Conservation (phyloP, 2,888 invertebrate species). For the Cylindroiulus punctatus region DNA sequence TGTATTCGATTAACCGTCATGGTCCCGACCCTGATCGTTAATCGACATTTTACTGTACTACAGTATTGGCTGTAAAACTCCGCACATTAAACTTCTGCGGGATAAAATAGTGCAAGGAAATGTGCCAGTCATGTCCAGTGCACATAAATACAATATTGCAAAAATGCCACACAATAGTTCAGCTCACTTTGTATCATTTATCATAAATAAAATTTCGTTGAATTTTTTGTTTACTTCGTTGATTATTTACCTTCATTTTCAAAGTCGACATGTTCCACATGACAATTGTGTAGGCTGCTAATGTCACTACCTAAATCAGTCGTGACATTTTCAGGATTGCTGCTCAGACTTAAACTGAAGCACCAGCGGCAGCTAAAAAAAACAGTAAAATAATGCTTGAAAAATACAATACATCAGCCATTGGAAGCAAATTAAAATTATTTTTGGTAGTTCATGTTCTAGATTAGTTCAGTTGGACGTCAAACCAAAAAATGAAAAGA, state of each 20-base stretch:
- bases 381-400: not conserved
- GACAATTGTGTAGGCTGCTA: not conserved
- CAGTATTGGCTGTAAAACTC: not conserved
- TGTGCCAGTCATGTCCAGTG: not conserved
- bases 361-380: not conserved
- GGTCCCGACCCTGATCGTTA: too few species aligned
- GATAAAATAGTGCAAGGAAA: not conserved
- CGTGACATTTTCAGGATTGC: not conserved
- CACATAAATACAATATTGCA: not conserved
- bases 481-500: not conserved
- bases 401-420: not conserved
- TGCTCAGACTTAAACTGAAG: not conserved
- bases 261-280: not conserved
- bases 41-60: too few species aligned
- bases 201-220: not conserved
- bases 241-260: conserved; percentile 10
- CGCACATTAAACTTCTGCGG: not conserved
- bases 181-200: not conserved
- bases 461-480: too few species aligned
- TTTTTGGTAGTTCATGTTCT: too few species aligned
- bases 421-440: too few species aligned
- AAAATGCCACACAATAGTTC: not conserved
- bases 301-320: not conserved
- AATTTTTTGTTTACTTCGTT: not conserved
- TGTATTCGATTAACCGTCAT: too few species aligned